A percentile compares a stretch with the other conserved stretches of the same genome.
These are phyloP conservation scores for Troides helena DNA, from an alignment of 2,888 invertebrate species.

Conservation along the genomic window DNA sequence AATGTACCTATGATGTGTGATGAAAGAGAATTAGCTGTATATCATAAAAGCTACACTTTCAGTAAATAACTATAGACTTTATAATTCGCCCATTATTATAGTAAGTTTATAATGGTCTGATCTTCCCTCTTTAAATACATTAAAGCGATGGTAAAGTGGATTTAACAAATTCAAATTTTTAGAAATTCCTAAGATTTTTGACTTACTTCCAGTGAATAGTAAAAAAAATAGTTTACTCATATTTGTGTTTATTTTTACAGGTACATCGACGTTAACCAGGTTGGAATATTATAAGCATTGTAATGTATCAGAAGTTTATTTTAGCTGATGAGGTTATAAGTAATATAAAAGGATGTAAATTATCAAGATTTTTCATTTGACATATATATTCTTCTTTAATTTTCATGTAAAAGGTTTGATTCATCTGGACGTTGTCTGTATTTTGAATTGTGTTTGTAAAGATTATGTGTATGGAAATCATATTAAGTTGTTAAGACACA, in stretches of 20 bases:
- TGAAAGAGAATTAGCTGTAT: too few species aligned
- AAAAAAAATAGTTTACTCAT: constrained; percentile 14
- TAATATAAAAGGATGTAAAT: background rate
- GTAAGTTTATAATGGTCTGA: too few species aligned
- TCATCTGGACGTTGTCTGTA: constrained; percentile 14
- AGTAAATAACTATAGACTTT: too few species aligned
- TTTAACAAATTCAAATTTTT: too few species aligned
- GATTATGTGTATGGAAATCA: background rate
- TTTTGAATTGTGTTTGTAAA: background rate
- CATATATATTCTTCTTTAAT: background rate
- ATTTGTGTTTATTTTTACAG: constrained; percentile 31
- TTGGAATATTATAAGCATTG: background rate
- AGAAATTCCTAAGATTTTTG: too few species aligned
- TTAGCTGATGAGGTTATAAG: background rate
- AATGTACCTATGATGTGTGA: too few species aligned
- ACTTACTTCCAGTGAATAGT: too few species aligned
- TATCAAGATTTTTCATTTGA: background rate
- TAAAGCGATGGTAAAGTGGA: too few species aligned
- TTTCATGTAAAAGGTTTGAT: constrained; percentile 14
- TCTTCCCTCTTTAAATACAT: too few species aligned
- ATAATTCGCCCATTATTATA: too few species aligned
- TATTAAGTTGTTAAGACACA: background rate
- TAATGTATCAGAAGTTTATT: background rate
- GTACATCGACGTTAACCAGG: constrained; percentile 12
- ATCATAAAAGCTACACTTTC: too few species aligned